Evolutionary conservation across 2,113 vertebrate species (phyloP).

Genomic region (Sphyrna mokarran): DNA sequence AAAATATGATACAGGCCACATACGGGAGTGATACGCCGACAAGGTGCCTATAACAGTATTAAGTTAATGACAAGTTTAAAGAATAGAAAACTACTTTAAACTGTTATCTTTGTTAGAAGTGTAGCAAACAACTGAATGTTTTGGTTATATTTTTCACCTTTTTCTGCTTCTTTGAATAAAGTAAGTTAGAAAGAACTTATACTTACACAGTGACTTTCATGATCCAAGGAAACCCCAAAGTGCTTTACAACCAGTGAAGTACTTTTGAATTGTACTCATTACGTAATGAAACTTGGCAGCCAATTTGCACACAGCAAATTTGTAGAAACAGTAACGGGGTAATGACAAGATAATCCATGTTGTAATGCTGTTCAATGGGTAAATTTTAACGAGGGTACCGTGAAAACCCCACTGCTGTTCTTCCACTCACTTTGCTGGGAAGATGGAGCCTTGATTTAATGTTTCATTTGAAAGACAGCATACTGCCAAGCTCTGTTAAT

Average conservation of each 20-base stretch:
- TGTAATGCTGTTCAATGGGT: background rate
- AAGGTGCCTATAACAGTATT: background rate
- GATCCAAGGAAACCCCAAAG: background rate
- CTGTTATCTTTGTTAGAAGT: background rate
- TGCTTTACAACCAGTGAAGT: background rate
- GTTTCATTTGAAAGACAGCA: background rate
- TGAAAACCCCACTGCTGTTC: too few relatives aligned
- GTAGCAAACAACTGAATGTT: background rate
- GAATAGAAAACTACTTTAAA: background rate
- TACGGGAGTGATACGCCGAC: background rate
- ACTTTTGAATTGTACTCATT: background rate
- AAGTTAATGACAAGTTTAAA: background rate
- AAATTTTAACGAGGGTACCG: background rate
- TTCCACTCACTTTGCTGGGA: background rate
- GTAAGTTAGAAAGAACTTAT: background rate
- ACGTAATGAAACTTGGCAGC: background rate
- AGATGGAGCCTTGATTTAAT: background rate
- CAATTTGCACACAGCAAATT: background rate
- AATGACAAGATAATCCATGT: background rate
- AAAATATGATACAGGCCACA: background rate
- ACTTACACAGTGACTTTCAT: background rate
- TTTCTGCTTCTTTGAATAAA: background rate
- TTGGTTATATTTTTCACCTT: background rate
- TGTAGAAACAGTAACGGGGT: background rate
- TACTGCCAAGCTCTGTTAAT: background rate